phyloP scores from a whole-genome alignment of 2,113 vertebrate genomes.

The Ailurus styani region DNA sequence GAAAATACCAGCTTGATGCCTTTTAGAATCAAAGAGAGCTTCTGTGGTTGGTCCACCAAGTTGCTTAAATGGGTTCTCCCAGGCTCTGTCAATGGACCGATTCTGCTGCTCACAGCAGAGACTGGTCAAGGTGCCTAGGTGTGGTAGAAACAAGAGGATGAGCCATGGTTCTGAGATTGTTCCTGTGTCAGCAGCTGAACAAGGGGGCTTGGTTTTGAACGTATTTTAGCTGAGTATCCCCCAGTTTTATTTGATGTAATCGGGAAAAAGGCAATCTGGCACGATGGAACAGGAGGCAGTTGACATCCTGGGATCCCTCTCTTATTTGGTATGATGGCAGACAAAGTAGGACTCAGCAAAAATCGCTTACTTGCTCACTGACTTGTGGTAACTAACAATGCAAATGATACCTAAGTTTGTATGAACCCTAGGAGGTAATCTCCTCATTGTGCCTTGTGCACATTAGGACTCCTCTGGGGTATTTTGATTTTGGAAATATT shows the following conservation, averaged over 20 bases:
- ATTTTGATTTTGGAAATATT: background rate
- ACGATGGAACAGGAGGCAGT: background rate
- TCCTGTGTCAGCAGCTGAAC: background rate
- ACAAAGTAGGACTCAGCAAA: background rate
- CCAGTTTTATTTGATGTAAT: background rate
- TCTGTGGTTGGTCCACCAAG: background rate
- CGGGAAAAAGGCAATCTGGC: background rate
- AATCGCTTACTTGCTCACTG: background rate
- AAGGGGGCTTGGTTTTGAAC: background rate
- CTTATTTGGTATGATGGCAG: background rate
- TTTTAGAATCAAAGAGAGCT: background rate
- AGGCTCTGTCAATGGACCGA: background rate
- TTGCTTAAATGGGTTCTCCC: background rate
- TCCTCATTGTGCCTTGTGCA: background rate
- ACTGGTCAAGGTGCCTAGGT: background rate
- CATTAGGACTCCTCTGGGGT: background rate
- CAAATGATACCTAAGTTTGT: background rate
- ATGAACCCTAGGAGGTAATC: background rate
- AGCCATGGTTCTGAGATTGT: background rate
- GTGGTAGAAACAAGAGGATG: background rate
- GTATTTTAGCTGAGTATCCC: background rate
- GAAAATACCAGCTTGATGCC: background rate
- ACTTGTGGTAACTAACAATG: background rate
- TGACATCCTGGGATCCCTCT: background rate
- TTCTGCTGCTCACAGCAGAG: background rate